Evolutionary conservation across 2,888 invertebrate genomes (phyloP), one percentile per base, ranked within the genome.

Genomic region (Harmothoe impar): DNA sequence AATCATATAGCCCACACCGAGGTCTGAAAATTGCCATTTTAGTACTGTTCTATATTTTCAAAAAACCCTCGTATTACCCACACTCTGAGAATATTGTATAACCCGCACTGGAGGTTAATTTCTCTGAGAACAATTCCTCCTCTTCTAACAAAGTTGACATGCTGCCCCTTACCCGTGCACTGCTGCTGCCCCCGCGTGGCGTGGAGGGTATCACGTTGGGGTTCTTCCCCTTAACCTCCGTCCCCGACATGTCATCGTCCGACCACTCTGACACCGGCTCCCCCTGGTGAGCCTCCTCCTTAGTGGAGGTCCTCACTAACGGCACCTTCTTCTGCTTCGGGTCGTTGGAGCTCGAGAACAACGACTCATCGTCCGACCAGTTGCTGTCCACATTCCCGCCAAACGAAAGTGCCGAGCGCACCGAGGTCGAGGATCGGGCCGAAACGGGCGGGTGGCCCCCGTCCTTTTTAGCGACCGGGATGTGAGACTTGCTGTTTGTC

Each of bases 391-490:
- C 89, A 56, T 90, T 77, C 7, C 77, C 89, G 25, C 89, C 89
- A 25, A 90, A 52, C n/a, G 84, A 84, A 52, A 90, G 56, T 33
- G 84, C 81, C 20, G 90, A 90, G 35, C 29, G 10, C 43, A 54
- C 89, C 20, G 89, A 89, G 3, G 31, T 25, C 35, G 84, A 51
- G 12, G 90, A 90, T 20, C 90, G 81, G 33, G 89, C 89, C 35
- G 89, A 89, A 43, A 89, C 52, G 62, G 89, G 89, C 17, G 77
- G 89, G 84, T 84, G 84, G 43, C 23, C 23, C 25, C 88, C 88
- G 88, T 88, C 88, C 56, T 54, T 88, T 20, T n/a, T 56, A 25
- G 88, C 88, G 5, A 84, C 43, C 12, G 84, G 84, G 51, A 84
- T 84, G 84, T 84, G 84, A 7, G 84, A 84, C 43, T 84, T 84